These are phyloP conservation scores for Pampusana beccarii DNA, from an alignment of 2,113 vertebrate species.

Conservation along the genomic window DNA sequence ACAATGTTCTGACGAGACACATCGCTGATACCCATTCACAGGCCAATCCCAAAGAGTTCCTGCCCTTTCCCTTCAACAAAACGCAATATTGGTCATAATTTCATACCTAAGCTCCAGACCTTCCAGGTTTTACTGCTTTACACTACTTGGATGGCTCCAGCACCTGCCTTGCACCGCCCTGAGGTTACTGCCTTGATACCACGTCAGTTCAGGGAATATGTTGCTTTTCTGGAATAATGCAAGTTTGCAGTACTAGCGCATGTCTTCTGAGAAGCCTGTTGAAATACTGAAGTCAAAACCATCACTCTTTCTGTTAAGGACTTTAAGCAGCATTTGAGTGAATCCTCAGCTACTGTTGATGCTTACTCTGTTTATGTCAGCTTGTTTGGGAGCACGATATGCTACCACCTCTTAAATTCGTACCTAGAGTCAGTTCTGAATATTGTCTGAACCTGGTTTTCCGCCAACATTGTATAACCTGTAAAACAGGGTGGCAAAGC, in stretches of 20 bases:
- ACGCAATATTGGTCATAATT: neutral
- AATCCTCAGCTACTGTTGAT: neutral
- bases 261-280: neutral
- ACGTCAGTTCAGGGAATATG: neutral
- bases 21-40: neutral
- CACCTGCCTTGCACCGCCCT: neutral
- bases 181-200: neutral
- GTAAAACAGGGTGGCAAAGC: neutral
- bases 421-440: neutral
- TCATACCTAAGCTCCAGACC: neutral
- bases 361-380: neutral
- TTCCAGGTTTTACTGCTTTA: neutral
- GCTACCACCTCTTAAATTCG: neutral
- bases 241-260: neutral
- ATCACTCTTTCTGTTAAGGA: neutral
- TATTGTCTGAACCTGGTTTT: neutral
- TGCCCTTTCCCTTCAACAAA: neutral
- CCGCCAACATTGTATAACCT: neutral
- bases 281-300: constrained; percentile 5
- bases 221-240: neutral
- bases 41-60: neutral
- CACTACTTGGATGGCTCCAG: neutral
- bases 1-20: neutral
- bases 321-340: neutral
- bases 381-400: neutral